A percentile compares a stretch with the other conserved stretches of the same genome.
Conservation (phyloP, 2,888 invertebrate species). For the Selenia dentaria region DNA sequence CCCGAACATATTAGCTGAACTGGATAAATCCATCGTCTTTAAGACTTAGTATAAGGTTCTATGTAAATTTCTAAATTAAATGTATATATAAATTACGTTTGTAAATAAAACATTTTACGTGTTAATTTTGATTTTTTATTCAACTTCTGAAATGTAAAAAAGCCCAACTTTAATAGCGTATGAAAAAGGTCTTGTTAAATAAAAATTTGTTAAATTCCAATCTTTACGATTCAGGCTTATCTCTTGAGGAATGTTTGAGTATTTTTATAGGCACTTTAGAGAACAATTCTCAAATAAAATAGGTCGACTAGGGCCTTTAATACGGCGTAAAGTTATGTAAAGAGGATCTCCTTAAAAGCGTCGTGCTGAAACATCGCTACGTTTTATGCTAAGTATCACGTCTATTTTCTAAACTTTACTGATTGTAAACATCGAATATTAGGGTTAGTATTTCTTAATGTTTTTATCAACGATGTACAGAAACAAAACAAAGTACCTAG, state of each 20-base stretch:
- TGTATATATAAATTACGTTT: slow-evolving; percentile 64
- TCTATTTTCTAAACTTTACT: slow-evolving; percentile 23
- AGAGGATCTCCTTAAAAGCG: slow-evolving; percentile 32
- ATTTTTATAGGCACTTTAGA: slow-evolving; percentile 31
- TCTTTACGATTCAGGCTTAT: slow-evolving; percentile 22
- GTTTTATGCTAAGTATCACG: slow-evolving; percentile 24
- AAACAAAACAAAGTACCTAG: too few species aligned
- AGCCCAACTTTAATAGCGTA: slow-evolving; percentile 16
- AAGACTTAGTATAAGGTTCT: slow-evolving; percentile 32
- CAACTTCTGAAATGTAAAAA: slow-evolving; percentile 12
- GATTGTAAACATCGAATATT: slow-evolving; percentile 18
- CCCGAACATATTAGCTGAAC: slow-evolving; percentile 21
- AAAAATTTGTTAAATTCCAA: slow-evolving; percentile 26
- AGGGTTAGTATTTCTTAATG: slow-evolving; percentile 1
- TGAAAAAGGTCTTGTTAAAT: slow-evolving; percentile 20
- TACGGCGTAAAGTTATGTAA: slow-evolving; percentile 32
- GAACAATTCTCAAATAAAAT: slow-evolving; percentile 30
- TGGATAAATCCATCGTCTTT: slow-evolving; percentile 32
- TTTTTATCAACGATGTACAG: neutral
- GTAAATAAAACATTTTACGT: slow-evolving; percentile 79
- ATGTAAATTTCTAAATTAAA: slow-evolving; percentile 45
- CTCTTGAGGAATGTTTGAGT: slow-evolving; percentile 22
- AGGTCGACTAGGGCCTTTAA: slow-evolving; percentile 25
- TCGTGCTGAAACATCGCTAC: slow-evolving; percentile 22
- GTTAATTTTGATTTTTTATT: slow-evolving; percentile 56